phyloP scores from a whole-genome alignment of 2,888 invertebrate genomes.

The Drosophila acutilabella region DNA sequence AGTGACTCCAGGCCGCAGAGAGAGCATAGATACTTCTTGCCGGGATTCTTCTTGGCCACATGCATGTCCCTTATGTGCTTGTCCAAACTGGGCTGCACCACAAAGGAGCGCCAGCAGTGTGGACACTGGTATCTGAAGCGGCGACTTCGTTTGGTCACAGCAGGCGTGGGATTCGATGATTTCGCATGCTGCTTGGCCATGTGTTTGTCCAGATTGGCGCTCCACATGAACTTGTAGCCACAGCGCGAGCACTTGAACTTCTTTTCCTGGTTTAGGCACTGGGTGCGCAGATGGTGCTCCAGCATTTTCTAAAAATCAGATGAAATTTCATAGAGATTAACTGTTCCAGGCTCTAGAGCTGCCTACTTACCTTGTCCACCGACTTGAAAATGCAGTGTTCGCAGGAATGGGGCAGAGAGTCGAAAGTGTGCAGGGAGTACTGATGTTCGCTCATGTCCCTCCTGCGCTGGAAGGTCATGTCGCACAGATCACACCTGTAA shows the following conservation, averaged over 20 bases:
- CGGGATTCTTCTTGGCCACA: conserved; percentile 66
- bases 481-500: conserved; percentile 81
- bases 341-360: too few relatives aligned
- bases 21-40: conserved; percentile 85
- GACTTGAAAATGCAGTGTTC: conserved; percentile 86
- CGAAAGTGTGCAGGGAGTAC: conserved; percentile 83
- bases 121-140: conserved; percentile 86
- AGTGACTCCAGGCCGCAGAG: conserved; percentile 87
- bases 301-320: conserved; percentile 78
- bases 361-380: conserved; percentile 84
- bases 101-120: conserved; percentile 86
- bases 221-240: conserved; percentile 83
- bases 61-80: conserved; percentile 74
- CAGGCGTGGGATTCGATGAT: conserved; percentile 39
- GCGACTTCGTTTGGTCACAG: conserved; percentile 84
- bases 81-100: conserved; percentile 67
- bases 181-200: conserved; percentile 73
- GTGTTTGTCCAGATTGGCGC: conserved; percentile 80
- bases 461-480: conserved; percentile 75
- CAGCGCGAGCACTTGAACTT: conserved; percentile 79
- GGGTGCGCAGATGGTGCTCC: conserved; percentile 86
- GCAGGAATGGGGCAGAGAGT: conserved; percentile 86
- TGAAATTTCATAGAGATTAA: not conserved
- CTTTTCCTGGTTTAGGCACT: conserved; percentile 82
- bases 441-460: conserved; percentile 82